Evolutionary conservation across 2,113 vertebrate genomes (phyloP), one percentile per base, ranked within the genome.

Genomic region (Cebidichthys violaceus): DNA sequence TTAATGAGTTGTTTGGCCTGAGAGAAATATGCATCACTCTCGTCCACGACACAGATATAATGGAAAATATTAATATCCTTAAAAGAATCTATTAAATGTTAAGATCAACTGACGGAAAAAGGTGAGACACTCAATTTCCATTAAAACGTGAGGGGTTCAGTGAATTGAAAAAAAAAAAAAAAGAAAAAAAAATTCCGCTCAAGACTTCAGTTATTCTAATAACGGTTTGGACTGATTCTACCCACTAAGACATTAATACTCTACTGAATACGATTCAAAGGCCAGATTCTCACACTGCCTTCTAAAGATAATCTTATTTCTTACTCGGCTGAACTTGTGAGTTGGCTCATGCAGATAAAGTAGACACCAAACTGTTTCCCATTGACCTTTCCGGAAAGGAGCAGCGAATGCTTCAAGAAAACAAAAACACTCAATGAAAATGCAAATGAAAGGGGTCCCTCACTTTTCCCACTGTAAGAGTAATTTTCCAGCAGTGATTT

Each of bases 351-450:
- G 91, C 92, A 91, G 93, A 94, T 94, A 88, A 90, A 93, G 86
- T 57, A 91, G 90, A 92, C 91, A 90, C 88, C 84, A 79, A 79
- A 91, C 70, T 71, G 52, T 89, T 93, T 94, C 84, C 88, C 85
- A 91, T 91, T 94, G 93, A 94, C 93, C 93, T 94, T 94, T 94
- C 79, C 65, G 84, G 79, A 80, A 81, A 85, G 85, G 86, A 91
- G 84, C 73, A 60, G 82, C 74, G 82, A 81, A 90, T 73, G 87
- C 88, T 81, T 89, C 59, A 69, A 69, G 84, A 92, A 93, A 93
- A 94, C 89, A 93, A 93, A 92, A 92, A 90, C 85, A 86, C 77
- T 91, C 89, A 90, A 92, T 94, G 93, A 91, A 93, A 93, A 93
- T 94, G 93, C 91, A 91, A 94, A 94, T 91, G 86, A 80, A 88